A percentile compares a stretch with the other conserved stretches of the same genome.
These are phyloP conservation scores for Luffia ferchaultella DNA, from an alignment of 2,888 invertebrate genomes.

Conservation along the genomic window DNA sequence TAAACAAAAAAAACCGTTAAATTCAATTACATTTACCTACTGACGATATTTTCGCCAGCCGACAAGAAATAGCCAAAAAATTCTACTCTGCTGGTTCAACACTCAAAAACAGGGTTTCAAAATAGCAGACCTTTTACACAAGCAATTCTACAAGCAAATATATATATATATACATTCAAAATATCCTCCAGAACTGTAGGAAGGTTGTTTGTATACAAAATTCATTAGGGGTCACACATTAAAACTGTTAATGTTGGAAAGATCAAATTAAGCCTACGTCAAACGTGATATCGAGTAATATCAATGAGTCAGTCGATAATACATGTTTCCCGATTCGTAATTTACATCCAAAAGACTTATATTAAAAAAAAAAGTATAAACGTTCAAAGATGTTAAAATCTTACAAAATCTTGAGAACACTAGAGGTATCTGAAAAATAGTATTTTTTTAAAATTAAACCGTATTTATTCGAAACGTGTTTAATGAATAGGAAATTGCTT, in stretches of 20 bases:
- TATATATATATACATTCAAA: conserved; percentile 1
- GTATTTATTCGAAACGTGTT: too few species aligned
- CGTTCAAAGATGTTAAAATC: not conserved
- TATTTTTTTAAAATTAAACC: not conserved
- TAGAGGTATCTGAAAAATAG: not conserved
- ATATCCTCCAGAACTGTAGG: conserved; percentile 8
- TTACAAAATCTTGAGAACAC: not conserved
- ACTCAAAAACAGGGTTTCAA: not conserved
- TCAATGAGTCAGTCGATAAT: too few species aligned
- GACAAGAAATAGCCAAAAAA: conserved; percentile 62
- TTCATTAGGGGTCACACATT: conserved; percentile 5
- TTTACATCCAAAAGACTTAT: too few species aligned
- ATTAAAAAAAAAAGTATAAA: too few species aligned
- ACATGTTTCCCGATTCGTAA: too few species aligned
- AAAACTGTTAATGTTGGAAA: not conserved
- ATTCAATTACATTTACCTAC: too few species aligned
- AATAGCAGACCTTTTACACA: conserved; percentile 1
- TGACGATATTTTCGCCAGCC: too few species aligned
- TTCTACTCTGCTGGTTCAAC: conserved; percentile 22
- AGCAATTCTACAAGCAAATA: conserved; percentile 4
- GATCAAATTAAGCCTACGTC: not conserved
- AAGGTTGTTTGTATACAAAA: conserved; percentile 6
- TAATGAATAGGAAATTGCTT: not conserved
- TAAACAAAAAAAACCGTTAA: too few species aligned
- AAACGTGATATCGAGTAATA: conserved; percentile 8